Evolutionary conservation across 2,797 vertebrate genomes (phyloP).

Genomic region (Epinephelus coioides): DNA sequence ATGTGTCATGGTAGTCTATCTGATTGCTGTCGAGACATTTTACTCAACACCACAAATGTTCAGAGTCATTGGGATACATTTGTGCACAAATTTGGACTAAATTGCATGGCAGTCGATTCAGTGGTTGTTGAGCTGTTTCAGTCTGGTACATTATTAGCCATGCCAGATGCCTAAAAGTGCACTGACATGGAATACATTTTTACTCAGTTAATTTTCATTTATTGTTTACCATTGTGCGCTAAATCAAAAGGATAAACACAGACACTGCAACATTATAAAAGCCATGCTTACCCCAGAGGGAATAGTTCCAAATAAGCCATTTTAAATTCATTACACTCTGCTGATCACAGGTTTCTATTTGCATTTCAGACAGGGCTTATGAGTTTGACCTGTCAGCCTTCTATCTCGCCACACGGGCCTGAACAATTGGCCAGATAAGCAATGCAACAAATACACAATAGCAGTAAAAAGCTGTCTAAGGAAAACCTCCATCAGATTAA

Average conservation of each 20-base stretch:
- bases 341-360: constrained; percentile 57
- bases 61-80: not conserved
- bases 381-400: constrained; percentile 54
- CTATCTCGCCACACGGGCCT: constrained; percentile 45
- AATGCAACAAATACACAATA: constrained; percentile 57
- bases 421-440: constrained; percentile 56
- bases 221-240: not conserved
- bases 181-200: too few relatives aligned
- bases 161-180: accelerated
- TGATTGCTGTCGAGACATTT: not conserved
- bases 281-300: not conserved
- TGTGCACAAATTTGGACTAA: not conserved
- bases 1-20: not conserved
- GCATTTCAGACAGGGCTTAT: constrained; percentile 53
- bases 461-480: constrained; percentile 44
- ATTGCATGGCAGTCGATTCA: not conserved
- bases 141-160: not conserved
- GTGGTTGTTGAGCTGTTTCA: not conserved
- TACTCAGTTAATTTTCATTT: not conserved
- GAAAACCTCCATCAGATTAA: constrained; percentile 63
- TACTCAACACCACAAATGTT: not conserved
- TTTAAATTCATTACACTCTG: constrained; percentile 60
- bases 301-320: constrained; percentile 32
- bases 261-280: constrained; percentile 6
- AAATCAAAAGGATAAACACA: constrained; percentile 9